These are phyloP conservation scores for Panzeria rudis DNA, from an alignment of 2,888 invertebrate genomes.

Conservation along the genomic window DNA sequence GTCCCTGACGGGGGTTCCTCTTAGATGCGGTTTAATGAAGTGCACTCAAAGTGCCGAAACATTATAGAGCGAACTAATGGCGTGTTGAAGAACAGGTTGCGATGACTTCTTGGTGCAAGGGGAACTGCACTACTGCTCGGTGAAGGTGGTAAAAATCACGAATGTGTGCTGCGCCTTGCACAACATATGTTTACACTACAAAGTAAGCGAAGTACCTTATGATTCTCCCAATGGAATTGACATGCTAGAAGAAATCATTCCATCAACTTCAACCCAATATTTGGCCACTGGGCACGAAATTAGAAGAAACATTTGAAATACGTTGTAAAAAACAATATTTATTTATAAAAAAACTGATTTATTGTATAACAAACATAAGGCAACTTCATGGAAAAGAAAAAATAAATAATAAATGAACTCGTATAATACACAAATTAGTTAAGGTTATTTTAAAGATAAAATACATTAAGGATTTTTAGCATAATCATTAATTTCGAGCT, in stretches of 20 bases:
- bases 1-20: constrained; percentile 42
- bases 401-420: background rate
- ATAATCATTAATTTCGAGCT: background rate
- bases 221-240: constrained; percentile 6
- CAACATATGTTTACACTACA: constrained; percentile 47
- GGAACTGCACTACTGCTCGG: constrained; percentile 38
- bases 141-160: constrained; percentile 27
- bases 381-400: background rate
- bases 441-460: background rate
- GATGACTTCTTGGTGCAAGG: constrained; percentile 58
- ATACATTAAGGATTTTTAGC: background rate
- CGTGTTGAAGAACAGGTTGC: constrained; percentile 50
- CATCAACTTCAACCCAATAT: constrained; percentile 3
- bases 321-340: constrained; percentile 18
- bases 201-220: constrained; percentile 13
- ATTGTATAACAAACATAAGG: constrained; percentile 1
- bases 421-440: background rate
- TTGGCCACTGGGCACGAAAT: constrained; percentile 8
- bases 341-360: background rate
- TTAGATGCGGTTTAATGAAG: constrained; percentile 51
- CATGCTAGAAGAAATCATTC: constrained; percentile 4
- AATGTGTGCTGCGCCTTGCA: constrained; percentile 52
- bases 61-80: constrained; percentile 60
- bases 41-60: constrained; percentile 57
- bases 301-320: constrained; percentile 20